These are phyloP conservation scores for Sturmia bella DNA, from an alignment of 2,888 invertebrate species.

Conservation along the genomic window DNA sequence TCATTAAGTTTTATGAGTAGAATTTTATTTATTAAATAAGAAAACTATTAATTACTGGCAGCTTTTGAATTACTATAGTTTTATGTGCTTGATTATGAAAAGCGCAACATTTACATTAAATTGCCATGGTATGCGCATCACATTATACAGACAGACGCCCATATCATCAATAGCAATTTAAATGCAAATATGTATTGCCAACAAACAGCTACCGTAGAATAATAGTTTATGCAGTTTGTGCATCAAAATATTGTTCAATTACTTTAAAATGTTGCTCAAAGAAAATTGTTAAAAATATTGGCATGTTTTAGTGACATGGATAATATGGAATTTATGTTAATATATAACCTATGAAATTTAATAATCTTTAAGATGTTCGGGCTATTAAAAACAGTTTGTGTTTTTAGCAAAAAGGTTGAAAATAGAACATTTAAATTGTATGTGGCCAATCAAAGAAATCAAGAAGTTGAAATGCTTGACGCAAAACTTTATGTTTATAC, in stretches of 20 bases:
- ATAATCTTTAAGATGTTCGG: no score
- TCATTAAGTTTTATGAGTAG: not conserved
- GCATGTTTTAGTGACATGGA: slow-evolving; percentile 14
- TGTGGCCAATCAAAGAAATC: no score
- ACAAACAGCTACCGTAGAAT: not conserved
- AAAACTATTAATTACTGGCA: not conserved
- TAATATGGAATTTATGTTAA: no score
- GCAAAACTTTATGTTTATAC: no score
- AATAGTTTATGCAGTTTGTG: not conserved
- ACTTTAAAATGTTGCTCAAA: no score
- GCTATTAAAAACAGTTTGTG: no score
- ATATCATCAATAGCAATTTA: slow-evolving; percentile 4
- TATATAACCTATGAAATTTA: no score
- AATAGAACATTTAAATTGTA: no score
- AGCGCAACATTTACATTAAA: slow-evolving; percentile 10
- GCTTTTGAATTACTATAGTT: not conserved
- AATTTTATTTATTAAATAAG: slow-evolving; percentile 1
- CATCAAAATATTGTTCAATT: not conserved
- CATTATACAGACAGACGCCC: not conserved
- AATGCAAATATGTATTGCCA: slow-evolving; percentile 1
- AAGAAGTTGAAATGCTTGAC: no score
- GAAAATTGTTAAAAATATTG: no score
- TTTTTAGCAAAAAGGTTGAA: no score
- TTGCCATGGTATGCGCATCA: not conserved
- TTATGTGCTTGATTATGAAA: not conserved